phyloP scores from a whole-genome alignment of 2,888 invertebrate genomes.

The Thyatira batis region DNA sequence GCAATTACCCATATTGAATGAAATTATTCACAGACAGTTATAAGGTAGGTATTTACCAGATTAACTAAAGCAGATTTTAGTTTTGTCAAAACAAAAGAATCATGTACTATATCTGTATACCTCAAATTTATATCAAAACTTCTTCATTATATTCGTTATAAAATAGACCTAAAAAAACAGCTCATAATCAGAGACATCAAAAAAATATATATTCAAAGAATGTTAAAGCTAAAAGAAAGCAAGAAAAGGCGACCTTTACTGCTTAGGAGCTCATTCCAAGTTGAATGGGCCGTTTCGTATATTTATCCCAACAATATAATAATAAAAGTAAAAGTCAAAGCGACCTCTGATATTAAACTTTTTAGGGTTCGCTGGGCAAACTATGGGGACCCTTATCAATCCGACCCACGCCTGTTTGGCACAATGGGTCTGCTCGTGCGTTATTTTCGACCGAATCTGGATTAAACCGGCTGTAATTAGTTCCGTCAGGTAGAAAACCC shows the following conservation, averaged over 20 bases:
- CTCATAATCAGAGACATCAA: not conserved
- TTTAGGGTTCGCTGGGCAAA: not conserved
- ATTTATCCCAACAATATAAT: not conserved
- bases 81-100: no score
- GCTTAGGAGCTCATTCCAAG: not conserved
- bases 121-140: no score
- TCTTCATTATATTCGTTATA: no score
- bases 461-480: conserved; percentile 1
- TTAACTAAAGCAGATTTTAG: no score
- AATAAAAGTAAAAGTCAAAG: not conserved
- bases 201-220: not conserved
- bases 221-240: not conserved
- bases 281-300: not conserved
- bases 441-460: not conserved
- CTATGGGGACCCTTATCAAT: conserved; percentile 3
- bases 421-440: not conserved
- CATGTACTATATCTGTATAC: no score
- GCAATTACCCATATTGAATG: not conserved
- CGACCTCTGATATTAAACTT: not conserved
- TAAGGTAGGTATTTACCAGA: no score
- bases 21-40: not conserved
- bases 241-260: not conserved
- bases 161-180: not conserved
- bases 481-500: conserved; percentile 4
- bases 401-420: not conserved